A percentile compares a stretch with the other conserved stretches of the same genome.
These are phyloP conservation scores for Diplosoma virens DNA, from an alignment of 23 tunicate species.

Conservation along the genomic window DNA sequence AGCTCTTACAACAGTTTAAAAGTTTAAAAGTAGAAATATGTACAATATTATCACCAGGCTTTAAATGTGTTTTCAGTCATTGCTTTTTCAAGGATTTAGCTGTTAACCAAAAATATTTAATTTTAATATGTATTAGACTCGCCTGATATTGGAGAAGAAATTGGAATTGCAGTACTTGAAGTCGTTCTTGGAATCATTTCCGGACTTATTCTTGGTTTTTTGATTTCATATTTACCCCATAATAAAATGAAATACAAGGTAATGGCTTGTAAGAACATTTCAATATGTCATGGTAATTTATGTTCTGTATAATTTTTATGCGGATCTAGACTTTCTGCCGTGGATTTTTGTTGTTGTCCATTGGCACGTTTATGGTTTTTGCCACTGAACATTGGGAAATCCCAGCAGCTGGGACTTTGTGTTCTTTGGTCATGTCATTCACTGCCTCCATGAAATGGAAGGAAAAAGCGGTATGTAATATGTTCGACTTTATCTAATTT, in stretches of 20 bases:
- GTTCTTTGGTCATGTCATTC: slow-evolving; percentile 80
- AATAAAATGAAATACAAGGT: slow-evolving; percentile 76
- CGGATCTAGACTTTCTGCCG: slow-evolving; percentile 82
- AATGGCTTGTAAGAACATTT: no score
- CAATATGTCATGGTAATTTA: no score
- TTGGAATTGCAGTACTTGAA: slow-evolving; percentile 55
- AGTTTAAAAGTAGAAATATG: no score
- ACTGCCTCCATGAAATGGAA: slow-evolving; percentile 68
- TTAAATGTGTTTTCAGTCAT: no score
- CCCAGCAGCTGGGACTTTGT: slow-evolving; percentile 72
- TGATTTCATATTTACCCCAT: slow-evolving; percentile 53
- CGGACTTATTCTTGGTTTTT: slow-evolving; percentile 65
- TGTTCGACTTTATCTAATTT: no score
- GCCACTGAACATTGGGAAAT: slow-evolving; percentile 75
- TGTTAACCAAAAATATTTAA: no score
- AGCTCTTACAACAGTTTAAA: no score
- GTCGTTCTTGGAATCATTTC: slow-evolving; percentile 58
- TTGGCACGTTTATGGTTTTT: slow-evolving; percentile 70
- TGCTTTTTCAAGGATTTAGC: no score
- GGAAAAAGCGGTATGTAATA: slow-evolving; percentile 58
- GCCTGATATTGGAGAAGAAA: slow-evolving; percentile 43
- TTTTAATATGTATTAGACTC: no score
- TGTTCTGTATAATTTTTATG: no score
- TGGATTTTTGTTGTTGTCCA: slow-evolving; percentile 50
- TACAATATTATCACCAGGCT: no score